Conservation (phyloP, 1,140 invertebrate genomes). For the Phenacoccus solenopsis region DNA sequence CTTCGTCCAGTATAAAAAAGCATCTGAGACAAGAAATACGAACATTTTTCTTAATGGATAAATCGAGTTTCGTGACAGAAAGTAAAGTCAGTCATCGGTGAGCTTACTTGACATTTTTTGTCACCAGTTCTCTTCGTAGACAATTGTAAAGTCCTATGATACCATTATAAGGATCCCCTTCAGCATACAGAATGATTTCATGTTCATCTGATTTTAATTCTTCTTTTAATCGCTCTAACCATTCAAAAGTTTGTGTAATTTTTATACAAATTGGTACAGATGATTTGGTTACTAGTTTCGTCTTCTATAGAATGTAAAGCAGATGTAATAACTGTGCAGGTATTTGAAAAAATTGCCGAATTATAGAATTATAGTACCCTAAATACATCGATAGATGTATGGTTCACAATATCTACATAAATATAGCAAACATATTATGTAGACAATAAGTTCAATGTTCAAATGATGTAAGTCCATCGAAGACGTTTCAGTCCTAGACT, state of each 20-base stretch:
- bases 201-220: conserved; percentile 25
- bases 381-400: too few species aligned
- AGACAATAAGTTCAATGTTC: too few species aligned
- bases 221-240: not conserved
- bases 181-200: conserved; percentile 53
- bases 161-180: conserved; percentile 36
- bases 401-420: too few species aligned
- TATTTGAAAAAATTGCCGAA: too few species aligned
- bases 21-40: conserved; percentile 20
- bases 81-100: too few species aligned
- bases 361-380: too few species aligned
- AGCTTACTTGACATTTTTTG: not conserved
- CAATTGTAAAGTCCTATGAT: conserved; percentile 7
- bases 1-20: conserved; percentile 23
- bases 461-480: too few species aligned
- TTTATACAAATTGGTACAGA: not conserved
- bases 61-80: not conserved
- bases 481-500: too few species aligned
- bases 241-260: not conserved
- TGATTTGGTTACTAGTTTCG: not conserved
- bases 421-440: too few species aligned
- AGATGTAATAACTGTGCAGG: too few species aligned
- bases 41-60: conserved; percentile 44
- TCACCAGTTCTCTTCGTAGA: conserved; percentile 11
- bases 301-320: too few species aligned